These are phyloP conservation scores for Anguilla obscura DNA, from an alignment of 2,797 vertebrate genomes.

Conservation along the genomic window DNA sequence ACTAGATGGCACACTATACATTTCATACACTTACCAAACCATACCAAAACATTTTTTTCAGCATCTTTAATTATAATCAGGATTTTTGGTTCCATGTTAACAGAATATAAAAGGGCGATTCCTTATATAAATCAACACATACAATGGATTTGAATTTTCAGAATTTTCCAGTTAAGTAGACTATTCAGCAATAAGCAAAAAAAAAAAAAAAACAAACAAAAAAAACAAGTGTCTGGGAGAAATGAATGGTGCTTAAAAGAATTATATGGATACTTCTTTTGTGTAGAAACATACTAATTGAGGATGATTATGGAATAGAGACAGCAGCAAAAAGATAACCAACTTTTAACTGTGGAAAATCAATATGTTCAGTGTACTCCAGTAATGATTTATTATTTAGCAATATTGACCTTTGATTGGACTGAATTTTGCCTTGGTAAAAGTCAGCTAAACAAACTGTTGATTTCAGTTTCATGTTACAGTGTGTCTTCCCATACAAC, in stretches of 20 bases:
- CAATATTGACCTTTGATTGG: background rate
- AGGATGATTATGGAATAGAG: constrained; percentile 30
- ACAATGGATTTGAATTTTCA: background rate
- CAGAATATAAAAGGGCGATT: background rate
- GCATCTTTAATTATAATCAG: background rate
- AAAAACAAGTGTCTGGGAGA: too few species aligned
- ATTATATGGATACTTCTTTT: background rate
- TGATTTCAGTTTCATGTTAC: background rate
- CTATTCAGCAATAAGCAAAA: background rate
- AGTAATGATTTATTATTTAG: background rate
- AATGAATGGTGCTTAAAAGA: background rate
- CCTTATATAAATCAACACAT: background rate
- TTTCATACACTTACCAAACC: background rate
- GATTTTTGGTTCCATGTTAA: background rate
- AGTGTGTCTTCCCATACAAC: background rate
- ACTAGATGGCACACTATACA: constrained; percentile 32
- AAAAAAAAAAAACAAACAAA: background rate
- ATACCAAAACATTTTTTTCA: background rate
- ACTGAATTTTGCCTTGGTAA: background rate
- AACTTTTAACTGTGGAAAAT: background rate
- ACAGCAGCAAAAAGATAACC: background rate
- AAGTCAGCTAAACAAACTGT: background rate
- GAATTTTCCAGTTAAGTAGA: background rate
- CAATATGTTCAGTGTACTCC: constrained; percentile 9
- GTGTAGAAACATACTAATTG: constrained; percentile 18